A percentile compares a stretch with the other conserved stretches of the same genome.
Conservation (phyloP, 2,888 invertebrate species). For the Leptinotarsa peninsularis region DNA sequence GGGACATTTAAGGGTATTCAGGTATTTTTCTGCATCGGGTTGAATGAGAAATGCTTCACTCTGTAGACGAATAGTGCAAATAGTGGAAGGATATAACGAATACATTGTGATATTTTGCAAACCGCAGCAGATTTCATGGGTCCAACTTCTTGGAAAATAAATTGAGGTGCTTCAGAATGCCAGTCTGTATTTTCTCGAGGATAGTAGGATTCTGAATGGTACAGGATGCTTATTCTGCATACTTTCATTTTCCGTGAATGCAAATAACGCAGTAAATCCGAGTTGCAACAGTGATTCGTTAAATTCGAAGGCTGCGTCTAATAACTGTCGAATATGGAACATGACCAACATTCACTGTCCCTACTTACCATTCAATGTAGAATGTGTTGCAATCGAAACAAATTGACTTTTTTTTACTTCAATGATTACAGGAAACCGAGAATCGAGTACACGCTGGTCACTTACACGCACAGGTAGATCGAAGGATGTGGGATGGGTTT, state of each 20-base stretch:
- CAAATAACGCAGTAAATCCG: constrained; percentile 22
- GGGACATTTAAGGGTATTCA: too few species aligned
- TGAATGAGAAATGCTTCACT: too few species aligned
- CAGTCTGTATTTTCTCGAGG: not conserved
- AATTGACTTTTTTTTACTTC: constrained; percentile 26
- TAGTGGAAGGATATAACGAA: too few species aligned
- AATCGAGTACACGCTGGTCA: constrained; percentile 19
- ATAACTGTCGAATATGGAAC: constrained; percentile 35
- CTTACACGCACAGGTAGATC: constrained; percentile 14
- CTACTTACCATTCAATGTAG: constrained; percentile 16
- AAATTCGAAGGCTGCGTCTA: constrained; percentile 30
- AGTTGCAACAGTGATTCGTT: constrained; percentile 26
- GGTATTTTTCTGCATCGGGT: too few species aligned
- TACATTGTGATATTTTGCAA: too few species aligned
- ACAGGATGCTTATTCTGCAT: not conserved
- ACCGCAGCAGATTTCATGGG: too few species aligned
- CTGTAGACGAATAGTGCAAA: too few species aligned
- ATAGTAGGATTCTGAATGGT: not conserved
- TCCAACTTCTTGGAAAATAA: too few species aligned
- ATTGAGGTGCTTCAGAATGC: too few species aligned
- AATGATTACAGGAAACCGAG: constrained; percentile 27
- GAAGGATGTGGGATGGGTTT: constrained; percentile 9
- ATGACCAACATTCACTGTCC: constrained; percentile 29
- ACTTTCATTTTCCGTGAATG: constrained; percentile 29
- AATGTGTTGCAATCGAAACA: constrained; percentile 29